Base-by-base conservation (phyloP, 2,113 vertebrate species). In the Hystrix cristata region DNA sequence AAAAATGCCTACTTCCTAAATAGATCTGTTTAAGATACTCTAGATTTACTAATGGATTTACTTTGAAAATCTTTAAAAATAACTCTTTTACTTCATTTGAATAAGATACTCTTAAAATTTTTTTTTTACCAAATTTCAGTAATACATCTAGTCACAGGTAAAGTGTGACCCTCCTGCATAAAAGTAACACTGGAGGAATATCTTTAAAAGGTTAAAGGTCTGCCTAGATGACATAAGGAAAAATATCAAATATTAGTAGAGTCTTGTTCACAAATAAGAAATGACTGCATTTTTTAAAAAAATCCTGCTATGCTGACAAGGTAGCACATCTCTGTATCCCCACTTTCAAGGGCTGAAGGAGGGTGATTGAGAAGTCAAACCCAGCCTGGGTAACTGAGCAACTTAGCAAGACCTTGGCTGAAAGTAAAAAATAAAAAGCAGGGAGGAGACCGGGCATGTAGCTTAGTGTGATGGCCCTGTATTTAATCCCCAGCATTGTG, bases 71-170 rank as follows among this genome's bases (percentile, higher is more conserved):
- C 90, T 46, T 90, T 72, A 59, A 80, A 87, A 82, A 94, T 43
- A 53, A 21, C 14, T 89, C 27, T 74, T 93, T 84, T 65, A 79
- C 9, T 57, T 0, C 4, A 57, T 89, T 87, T 81, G 13, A 90
- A 46, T 65, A 83, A 83, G 16, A 91, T 83, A 67, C 38, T 38
- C 38, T 38, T 38, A 38, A 38, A 38, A 38, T 88, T 87, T 64
- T 60, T 97, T 80, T 74, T 74, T 27, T 18, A 60, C n/a, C 64
- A 90, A 46, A 76, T 87, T 97, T 93, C 6, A 79, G 31, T 25
- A 93, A 74, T 23, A 62, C 3, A 83, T 76, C 34, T 31, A 84
- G 29, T 38, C n/a, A 90, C 3, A 69, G 38, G 29, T 29, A 90
- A 92, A 87, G 16, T 67, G 11, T 71, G 34, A 11, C 64, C 82